Evolutionary conservation across 2,113 vertebrate genomes (phyloP), one percentile per base, ranked within the genome.

Genomic region (Austrofundulus limnaeus): DNA sequence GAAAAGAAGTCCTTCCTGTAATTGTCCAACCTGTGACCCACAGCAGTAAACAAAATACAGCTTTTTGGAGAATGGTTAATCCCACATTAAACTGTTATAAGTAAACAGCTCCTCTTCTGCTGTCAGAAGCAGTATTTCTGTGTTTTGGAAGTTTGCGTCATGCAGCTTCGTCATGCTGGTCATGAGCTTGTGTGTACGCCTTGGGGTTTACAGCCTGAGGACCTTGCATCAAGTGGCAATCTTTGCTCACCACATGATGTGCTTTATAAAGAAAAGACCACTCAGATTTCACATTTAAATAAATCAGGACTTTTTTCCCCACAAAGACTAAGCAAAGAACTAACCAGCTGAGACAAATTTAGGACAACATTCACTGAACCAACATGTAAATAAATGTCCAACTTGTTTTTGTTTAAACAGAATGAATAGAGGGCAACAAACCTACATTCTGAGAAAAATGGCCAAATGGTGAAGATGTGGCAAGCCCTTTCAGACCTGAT

Each of bases 1-100:
- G 64, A 73, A 50, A 66, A 62, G 42, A n/a, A n/a, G n/a, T n/a
- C 53, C 67, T 91, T 92, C 90, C 90, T 86, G 88, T 78, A 60
- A 87, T 91, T 92, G 90, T 92, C 77, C 42, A 70, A 54, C 23
- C 68, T 78, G 56, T 23, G 19, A 51, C 64, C 11, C 28, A 67
- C 23, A 20, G 37, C 39, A 58, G 43, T 63, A 53, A 83, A 83
- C 63, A 63, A 70, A 68, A 76, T 41, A 61, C 28, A 53, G 59
- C 42, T 55, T 71, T 72, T 19, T 78, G 61, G 51, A 66, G 28
- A 65, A 20, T 16, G 19, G 46, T 61, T 17, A 42, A 34, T 66
- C 34, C 24, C 25, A 41, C 19, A 5, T 52, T 20, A 61, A 66
- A 47, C 61, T 46, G 61, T 70, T 12, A 65, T 57, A 50, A 70